Percentiles rank a stretch among this genome's conserved stretches.
Conservation (phyloP, 2,113 vertebrate genomes). For the Crotalus tigris region DNA sequence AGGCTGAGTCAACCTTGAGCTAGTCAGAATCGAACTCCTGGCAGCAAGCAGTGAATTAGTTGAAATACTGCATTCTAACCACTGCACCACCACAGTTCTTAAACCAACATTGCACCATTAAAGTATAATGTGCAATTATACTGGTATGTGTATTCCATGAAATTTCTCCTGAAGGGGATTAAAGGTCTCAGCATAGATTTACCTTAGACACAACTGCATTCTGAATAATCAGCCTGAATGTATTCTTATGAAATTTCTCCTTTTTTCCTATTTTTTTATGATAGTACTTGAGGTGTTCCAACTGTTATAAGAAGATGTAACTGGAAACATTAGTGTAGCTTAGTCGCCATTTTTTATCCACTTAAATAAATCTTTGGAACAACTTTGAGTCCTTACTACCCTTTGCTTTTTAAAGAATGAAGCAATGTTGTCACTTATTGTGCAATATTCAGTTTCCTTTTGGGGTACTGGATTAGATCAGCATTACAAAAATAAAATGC, state of each 20-base stretch:
- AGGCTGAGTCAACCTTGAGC: background rate
- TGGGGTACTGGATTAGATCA: background rate
- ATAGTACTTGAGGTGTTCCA: background rate
- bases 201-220: conserved; percentile 5
- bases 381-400: background rate
- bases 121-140: background rate
- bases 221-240: background rate
- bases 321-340: background rate
- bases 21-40: background rate
- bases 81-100: background rate
- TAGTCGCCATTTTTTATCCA: background rate
- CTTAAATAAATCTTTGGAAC: background rate
- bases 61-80: background rate
- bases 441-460: background rate
- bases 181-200: background rate
- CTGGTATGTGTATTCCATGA: background rate
- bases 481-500: background rate
- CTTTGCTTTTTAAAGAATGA: background rate
- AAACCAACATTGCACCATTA: background rate
- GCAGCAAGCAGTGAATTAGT: background rate
- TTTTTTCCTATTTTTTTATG: background rate
- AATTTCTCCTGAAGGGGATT: conserved; percentile 1
- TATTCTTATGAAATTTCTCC: conserved; percentile 1
- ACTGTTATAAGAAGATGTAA: background rate
- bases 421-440: background rate